Conservation (phyloP, 2,888 invertebrate species). For the Petrophora chlorosata region DNA sequence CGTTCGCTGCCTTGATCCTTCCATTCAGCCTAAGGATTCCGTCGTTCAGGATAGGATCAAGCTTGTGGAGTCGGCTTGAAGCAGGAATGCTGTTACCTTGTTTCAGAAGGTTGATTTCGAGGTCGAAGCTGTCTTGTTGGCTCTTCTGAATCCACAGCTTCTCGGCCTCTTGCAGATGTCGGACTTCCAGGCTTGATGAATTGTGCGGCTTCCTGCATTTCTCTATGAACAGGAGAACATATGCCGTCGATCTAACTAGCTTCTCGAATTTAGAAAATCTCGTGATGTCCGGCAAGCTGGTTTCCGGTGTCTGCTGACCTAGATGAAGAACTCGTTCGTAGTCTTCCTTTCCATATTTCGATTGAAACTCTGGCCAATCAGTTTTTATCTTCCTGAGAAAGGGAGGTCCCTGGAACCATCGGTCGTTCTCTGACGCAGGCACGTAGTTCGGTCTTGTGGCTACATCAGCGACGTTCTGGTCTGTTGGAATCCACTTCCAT, state of each 20-base stretch:
- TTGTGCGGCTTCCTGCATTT: not conserved
- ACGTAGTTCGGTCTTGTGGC: not conserved
- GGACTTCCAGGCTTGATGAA: not conserved
- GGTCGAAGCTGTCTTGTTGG: not conserved
- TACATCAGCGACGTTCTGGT: not conserved
- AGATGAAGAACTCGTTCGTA: too few relatives aligned
- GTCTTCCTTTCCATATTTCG: too few relatives aligned
- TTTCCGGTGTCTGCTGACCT: too few relatives aligned
- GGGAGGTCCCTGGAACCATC: not conserved
- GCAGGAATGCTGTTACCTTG: slow-evolving; percentile 8
- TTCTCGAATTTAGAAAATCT: not conserved
- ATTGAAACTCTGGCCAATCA: not conserved
- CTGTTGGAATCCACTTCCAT: not conserved
- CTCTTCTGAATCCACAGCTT: not conserved
- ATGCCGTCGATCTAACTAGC: not conserved
- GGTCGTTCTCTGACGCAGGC: not conserved
- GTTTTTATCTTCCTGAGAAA: not conserved
- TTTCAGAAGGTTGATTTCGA: not conserved
- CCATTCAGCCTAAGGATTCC: slow-evolving; percentile 5
- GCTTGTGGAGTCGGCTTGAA: slow-evolving; percentile 2
- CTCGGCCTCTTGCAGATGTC: not conserved
- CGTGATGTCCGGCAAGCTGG: too few relatives aligned
- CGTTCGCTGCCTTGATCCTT: not conserved
- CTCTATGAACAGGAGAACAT: not conserved
- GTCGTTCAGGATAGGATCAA: slow-evolving; percentile 17